Evolutionary conservation across 2,888 invertebrate genomes (phyloP), one percentile per base, ranked within the genome.

Genomic region (Conistra vaccinii): DNA sequence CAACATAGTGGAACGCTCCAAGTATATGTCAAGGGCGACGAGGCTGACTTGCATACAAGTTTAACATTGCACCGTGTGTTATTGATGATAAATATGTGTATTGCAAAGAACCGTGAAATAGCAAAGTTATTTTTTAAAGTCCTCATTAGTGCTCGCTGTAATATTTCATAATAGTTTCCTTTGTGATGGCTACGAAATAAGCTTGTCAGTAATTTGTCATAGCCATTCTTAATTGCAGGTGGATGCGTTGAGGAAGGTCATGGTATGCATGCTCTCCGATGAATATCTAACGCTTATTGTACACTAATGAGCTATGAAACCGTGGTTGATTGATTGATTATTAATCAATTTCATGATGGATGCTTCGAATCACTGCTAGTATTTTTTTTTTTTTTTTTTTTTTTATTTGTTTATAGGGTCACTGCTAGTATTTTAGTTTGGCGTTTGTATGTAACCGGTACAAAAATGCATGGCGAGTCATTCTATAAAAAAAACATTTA

Each of bases 11-110:
- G 80, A 89, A 84, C 77, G 89, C 84, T 80, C 83, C 69, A 66
- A 81, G 86, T 88, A 91, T 93, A 92, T 94, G 95, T 94, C 94
- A 95, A 95, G 94, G 95, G 90, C 91, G 90, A 88, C 93, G 78
- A 81, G 90, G 85, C 86, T 84, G 72, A 85, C 85, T 89, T 87
- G 89, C 89, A 89, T 87, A 89, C 90, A 89, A 86, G 90, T 89
- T 89, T 87, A 86, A 86, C 86, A 85, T 86, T 88, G 88, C 87
- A 80, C 72, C 62, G 83, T 83, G 84, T 85, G 89, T 83, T 85
- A 86, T 87, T 86, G 81, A 69, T 78, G 76, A 83, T 81, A 58
- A 73, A 78, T 74, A 76, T 72, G 55, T 72, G 62, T 61, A 61
- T 67, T 86, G 69, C 61, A 14, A 84, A 78, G 63, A 78, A 53